phyloP scores from a whole-genome alignment of 2,113 vertebrate species.

The Syngnathus scovelli region DNA sequence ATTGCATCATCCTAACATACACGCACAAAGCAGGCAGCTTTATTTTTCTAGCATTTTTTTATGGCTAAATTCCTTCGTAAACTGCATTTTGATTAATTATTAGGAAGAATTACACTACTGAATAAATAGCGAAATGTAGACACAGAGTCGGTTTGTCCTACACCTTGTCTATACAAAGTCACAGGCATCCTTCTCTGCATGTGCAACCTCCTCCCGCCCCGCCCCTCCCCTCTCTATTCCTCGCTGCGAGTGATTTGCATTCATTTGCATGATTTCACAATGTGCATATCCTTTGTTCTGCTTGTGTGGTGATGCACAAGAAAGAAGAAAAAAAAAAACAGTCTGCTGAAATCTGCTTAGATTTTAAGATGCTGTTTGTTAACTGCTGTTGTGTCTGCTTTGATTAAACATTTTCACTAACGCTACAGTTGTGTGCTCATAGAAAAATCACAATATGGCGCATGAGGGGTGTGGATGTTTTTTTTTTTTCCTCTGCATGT shows the following conservation, averaged over 20 bases:
- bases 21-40: not conserved
- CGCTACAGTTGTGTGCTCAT: not conserved
- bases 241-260: conserved; percentile 80
- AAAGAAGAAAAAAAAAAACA: conserved; percentile 6
- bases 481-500: conserved; percentile 32
- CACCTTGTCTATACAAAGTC: conserved; percentile 48
- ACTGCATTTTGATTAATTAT: not conserved
- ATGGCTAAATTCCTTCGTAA: not conserved
- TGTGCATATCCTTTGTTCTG: conserved; percentile 83
- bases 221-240: conserved; percentile 57
- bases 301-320: conserved; percentile 71
- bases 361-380: conserved; percentile 35
- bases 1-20: conserved; percentile 40
- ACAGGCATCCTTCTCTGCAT: conserved; percentile 47
- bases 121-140: not conserved
- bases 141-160: conserved; percentile 30
- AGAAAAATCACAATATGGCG: conserved; percentile 14
- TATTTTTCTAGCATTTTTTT: conserved; percentile 3
- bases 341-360: conserved; percentile 35
- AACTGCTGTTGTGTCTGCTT: conserved; percentile 33
- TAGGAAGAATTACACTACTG: not conserved
- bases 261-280: conserved; percentile 82
- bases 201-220: conserved; percentile 24
- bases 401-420: conserved; percentile 49
- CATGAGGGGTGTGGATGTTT: conserved; percentile 25